Evolutionary conservation across 2,797 vertebrate species (phyloP).

Genomic region (Loriculus beryllinus): DNA sequence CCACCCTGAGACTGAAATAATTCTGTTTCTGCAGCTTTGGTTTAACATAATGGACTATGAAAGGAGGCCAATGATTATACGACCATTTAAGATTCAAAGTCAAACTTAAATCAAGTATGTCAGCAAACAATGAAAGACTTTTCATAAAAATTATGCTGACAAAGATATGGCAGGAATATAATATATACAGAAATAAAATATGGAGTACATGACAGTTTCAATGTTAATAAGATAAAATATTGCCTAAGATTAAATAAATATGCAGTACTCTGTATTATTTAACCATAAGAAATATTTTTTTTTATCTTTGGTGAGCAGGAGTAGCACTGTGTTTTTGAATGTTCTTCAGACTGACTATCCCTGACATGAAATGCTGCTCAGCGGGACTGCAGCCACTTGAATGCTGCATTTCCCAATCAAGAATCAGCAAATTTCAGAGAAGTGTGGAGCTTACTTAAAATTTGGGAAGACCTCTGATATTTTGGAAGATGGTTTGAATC

Average conservation of each 20-base stretch:
- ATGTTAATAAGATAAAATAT: slow-evolving; percentile 16
- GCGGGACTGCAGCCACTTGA: neutral
- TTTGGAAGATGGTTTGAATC: neutral
- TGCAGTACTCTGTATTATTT: neutral
- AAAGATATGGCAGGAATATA: neutral
- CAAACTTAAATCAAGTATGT: neutral
- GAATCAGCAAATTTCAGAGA: neutral
- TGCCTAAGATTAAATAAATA: neutral
- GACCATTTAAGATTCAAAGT: neutral
- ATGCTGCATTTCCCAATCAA: neutral
- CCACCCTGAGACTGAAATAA: slow-evolving; percentile 14
- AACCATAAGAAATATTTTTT: neutral
- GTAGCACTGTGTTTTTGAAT: neutral
- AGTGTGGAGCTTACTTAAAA: neutral
- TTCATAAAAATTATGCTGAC: neutral
- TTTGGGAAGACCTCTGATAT: neutral
- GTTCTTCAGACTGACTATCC: neutral
- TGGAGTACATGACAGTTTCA: neutral
- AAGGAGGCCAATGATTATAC: slow-evolving; percentile 3
- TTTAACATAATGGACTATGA: slow-evolving; percentile 16
- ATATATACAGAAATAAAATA: slow-evolving; percentile 36
- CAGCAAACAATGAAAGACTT: neutral
- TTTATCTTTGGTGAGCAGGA: neutral
- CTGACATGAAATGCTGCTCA: neutral
- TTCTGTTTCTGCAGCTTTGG: neutral